Base-by-base conservation (phyloP, 2,888 invertebrate genomes). In the Zygaena filipendulae region DNA sequence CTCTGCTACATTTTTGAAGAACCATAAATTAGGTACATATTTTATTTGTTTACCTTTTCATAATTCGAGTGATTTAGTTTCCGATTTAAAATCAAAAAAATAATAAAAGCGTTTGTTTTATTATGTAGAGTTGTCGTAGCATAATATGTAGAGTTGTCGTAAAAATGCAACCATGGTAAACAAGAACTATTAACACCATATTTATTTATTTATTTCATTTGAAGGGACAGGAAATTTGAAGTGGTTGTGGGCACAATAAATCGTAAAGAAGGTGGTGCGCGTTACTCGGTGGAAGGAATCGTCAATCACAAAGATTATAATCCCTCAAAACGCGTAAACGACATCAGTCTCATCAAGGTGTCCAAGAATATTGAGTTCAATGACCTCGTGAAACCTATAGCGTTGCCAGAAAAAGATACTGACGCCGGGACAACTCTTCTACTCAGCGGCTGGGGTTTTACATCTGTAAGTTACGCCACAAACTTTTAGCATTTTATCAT, bases 211-310 rank as follows among this genome's bases (percentile, higher is more conserved):
- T 33, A 35, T 3, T 13, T 23, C 4, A 42, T 37, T 12, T 44
- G 61, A 4, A 23, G n/a, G n/a, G n/a, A n/a, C n/a, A n/a, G n/a
- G n/a, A n/a, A n/a, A n/a, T n/a, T n/a, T n/a, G n/a, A 36, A 23
- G 77, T 82, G 0, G 69, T 79, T 0, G 77, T 77, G 1, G 83
- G 83, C 2, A 80, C 80, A 0, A 79, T 70, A 43, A 66, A 58
- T 28, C 58, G 82, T 0, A 36, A 52, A 1, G 21, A 39, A 0
- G 81, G 81, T 0, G 83, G 83, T 1, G 57, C 54, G 6, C 42
- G 38, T 3, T 72, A 81, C 45, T 30, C 46, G 1, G 66, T 79
- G 0, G 49, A 61, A 0, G 35, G 45, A 8, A 59, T 77, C 35
- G 48, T 70, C 11, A 35, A 62, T n/a, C 82, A 84, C 40, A 52